A percentile compares a stretch with the other conserved stretches of the same genome.
Evolutionary conservation across 2,113 vertebrate species (phyloP).

Genomic region (Crotalus horridus): DNA sequence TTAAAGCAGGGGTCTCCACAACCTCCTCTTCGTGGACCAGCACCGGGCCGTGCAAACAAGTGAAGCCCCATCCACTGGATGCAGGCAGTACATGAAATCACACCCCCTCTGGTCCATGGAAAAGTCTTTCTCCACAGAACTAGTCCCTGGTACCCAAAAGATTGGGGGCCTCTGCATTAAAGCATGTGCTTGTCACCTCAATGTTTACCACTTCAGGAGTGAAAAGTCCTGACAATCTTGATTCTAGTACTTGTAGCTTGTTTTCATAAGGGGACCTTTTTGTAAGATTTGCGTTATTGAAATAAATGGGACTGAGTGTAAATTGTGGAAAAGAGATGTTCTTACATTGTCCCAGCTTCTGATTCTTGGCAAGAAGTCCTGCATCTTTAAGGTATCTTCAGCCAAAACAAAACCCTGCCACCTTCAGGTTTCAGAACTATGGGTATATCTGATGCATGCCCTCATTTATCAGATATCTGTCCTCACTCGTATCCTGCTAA

Average conservation of each 20-base stretch:
- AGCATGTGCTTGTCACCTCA: not conserved
- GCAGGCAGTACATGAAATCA: no score
- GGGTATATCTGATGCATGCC: not conserved
- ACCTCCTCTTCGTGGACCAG: no score
- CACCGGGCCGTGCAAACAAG: no score
- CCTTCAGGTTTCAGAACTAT: not conserved
- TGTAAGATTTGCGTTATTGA: not conserved
- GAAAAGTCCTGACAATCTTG: not conserved
- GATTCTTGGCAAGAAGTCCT: not conserved
- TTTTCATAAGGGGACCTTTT: not conserved
- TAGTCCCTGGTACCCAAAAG: no score
- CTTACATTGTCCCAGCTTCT: not conserved
- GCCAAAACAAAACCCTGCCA: not conserved
- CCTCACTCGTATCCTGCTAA: not conserved
- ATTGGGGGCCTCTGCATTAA: not conserved
- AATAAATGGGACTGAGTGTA: not conserved
- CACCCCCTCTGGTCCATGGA: no score
- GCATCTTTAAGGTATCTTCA: not conserved
- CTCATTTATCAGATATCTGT: not conserved
- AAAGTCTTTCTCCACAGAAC: no score
- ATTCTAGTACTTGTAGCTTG: not conserved
- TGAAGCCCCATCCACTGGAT: no score
- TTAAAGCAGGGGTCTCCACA: not conserved
- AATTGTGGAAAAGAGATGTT: not conserved
- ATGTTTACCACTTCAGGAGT: not conserved